phyloP scores from a whole-genome alignment of 2,888 invertebrate genomes.

The Hypomecis punctinalis region DNA sequence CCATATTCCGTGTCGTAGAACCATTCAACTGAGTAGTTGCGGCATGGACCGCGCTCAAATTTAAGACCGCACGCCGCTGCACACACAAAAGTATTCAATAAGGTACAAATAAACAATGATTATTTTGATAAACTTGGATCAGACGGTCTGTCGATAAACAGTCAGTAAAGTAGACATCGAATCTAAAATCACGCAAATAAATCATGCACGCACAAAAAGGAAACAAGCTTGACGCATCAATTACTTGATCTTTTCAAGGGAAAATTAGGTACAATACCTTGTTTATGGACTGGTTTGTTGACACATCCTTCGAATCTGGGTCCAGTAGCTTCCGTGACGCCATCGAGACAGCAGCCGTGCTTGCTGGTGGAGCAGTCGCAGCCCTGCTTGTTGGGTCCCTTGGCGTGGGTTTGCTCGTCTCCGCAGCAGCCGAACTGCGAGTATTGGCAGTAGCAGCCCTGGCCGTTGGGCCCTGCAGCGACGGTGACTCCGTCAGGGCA shows the following conservation, averaged over 20 bases:
- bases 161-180: too few relatives aligned
- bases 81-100: neutral
- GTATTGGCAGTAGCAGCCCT: constrained; percentile 91
- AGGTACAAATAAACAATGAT: neutral
- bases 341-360: constrained; percentile 95
- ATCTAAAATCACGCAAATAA: too few relatives aligned
- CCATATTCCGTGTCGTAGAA: constrained; percentile 95
- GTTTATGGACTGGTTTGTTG: constrained; percentile 87
- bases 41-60: constrained; percentile 91
- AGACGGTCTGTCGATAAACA: too few relatives aligned
- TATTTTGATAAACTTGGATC: too few relatives aligned
- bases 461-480: constrained; percentile 87
- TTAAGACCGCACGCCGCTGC: constrained; percentile 88
- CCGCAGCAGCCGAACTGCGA: constrained; percentile 93
- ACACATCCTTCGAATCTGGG: constrained; percentile 94
- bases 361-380: constrained; percentile 92
- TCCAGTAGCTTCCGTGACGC: constrained; percentile 90
- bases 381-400: constrained; percentile 90
- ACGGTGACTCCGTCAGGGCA: constrained; percentile 92
- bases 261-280: constrained; percentile 78
- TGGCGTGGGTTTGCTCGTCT: constrained; percentile 92
- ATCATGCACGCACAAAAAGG: too few relatives aligned
- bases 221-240: too few relatives aligned
- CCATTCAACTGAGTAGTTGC: constrained; percentile 93
- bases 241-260: too few relatives aligned